Base-by-base conservation (phyloP, 2,113 vertebrate genomes). In the Cynoglossus semilaevis region DNA sequence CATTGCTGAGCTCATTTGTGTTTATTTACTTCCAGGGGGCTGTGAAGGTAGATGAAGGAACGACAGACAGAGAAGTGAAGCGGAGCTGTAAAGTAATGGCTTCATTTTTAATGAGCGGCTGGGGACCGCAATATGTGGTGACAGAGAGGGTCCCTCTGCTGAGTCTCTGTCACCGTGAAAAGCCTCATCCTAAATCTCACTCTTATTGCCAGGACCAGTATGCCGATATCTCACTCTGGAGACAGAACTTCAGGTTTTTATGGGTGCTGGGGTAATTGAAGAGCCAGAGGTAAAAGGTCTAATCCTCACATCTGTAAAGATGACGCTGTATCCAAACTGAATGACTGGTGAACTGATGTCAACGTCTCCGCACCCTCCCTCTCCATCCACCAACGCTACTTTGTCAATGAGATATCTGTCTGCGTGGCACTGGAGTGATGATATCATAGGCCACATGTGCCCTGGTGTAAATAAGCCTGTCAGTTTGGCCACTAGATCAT, bases 341-440 rank as follows among this genome's bases (percentile, higher is more conserved):
- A 71, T 61, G 66, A 62, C 38, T 41, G 60, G 37, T 55, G 65
- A 80, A 80, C 48, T 47, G 50, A 40, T 46, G 69, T 51, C 58
- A 43, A 38, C 44, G 41, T 76, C 51, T 68, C 29, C 22, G 2
- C 22, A 29, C 22, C n/a, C 3, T 29, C 22, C 22, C 22, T 29
- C 22, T 29, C 22, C 22, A 29, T 29, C 22, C 22, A 29, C 22
- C 17, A 58, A 1, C n/a, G 43, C 47, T 86, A 90, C 51, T 96
- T 92, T 0, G 91, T 94, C 64, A 93, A 87, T 60, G 87, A 88
- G 70, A 95, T 93, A 29, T 80, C 92, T 87, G 91, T 91, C 34
- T 8, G 61, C 59, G 74, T 57, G 77, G 58, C 53, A 43, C 13
- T 13, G 62, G 80, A 89, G 67, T 8, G 60, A 86, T 85, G 78